These are phyloP conservation scores for Clepsis dumicolana DNA, from an alignment of 2,888 invertebrate species.

Conservation along the genomic window DNA sequence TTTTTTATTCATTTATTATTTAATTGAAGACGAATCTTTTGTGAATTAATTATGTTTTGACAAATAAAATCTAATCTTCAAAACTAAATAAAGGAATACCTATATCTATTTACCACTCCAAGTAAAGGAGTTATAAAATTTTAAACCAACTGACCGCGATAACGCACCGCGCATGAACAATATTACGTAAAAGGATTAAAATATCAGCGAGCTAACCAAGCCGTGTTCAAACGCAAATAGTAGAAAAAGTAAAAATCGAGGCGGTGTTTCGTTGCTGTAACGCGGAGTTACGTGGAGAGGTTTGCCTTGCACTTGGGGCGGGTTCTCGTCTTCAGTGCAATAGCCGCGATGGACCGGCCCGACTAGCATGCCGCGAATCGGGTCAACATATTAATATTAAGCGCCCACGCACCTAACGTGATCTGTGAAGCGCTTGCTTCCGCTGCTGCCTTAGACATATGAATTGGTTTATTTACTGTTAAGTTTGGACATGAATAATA, in stretches of 20 bases:
- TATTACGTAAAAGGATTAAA: conserved; percentile 27
- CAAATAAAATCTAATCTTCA: too few relatives aligned
- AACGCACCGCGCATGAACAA: background rate
- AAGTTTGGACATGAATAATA: background rate
- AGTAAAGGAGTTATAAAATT: background rate
- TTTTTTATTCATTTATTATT: too few relatives aligned
- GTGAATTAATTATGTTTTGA: too few relatives aligned
- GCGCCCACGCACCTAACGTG: conserved; percentile 44
- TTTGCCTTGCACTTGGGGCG: conserved; percentile 57
- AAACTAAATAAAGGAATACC: background rate
- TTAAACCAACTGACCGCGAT: background rate
- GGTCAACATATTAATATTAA: conserved; percentile 58
- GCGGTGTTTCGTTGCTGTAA: conserved; percentile 56
- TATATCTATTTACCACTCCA: background rate
- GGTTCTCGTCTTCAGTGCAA: conserved; percentile 38
- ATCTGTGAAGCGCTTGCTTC: conserved; percentile 48
- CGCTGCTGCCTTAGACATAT: conserved; percentile 47
- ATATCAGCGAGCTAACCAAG: background rate
- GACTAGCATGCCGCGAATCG: conserved; percentile 50
- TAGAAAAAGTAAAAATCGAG: conserved; percentile 42
- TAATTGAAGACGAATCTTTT: background rate
- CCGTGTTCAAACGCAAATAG: conserved; percentile 23
- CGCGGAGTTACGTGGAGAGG: conserved; percentile 70
- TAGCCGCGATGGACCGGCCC: conserved; percentile 46
- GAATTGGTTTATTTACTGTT: conserved; percentile 20